These are phyloP conservation scores for Drosophila punjabiensis DNA, from an alignment of 1,140 invertebrate species.

Conservation along the genomic window DNA sequence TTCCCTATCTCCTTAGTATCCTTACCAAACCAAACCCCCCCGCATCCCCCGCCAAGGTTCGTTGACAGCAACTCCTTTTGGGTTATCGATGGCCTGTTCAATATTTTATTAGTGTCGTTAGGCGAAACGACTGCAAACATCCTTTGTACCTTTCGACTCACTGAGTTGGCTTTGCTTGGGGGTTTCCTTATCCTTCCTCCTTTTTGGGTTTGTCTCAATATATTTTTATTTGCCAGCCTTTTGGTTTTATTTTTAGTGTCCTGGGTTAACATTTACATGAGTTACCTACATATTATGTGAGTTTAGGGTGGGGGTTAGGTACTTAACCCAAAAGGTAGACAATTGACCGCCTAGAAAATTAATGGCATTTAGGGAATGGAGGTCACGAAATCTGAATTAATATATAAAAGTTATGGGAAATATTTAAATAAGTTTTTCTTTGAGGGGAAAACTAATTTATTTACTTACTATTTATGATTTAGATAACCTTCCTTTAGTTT, in stretches of 20 bases:
- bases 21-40: not conserved
- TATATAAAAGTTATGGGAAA: not conserved
- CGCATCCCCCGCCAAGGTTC: slow-evolving; percentile 43
- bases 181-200: not conserved
- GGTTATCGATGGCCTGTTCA: slow-evolving; percentile 81
- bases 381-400: not conserved
- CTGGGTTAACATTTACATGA: slow-evolving; percentile 58
- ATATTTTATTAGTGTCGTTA: slow-evolving; percentile 84
- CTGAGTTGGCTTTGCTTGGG: slow-evolving; percentile 12
- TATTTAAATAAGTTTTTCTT: not conserved
- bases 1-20: slow-evolving; percentile 11
- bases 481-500: not conserved
- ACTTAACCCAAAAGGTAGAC: slow-evolving; percentile 48
- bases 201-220: slow-evolving; percentile 59
- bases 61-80: slow-evolving; percentile 74
- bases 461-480: not conserved
- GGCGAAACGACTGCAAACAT: slow-evolving; percentile 53
- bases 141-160: slow-evolving; percentile 52
- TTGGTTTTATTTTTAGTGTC: slow-evolving; percentile 39
- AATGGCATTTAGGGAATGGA: not conserved
- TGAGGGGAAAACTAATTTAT: not conserved
- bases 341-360: slow-evolving; percentile 50
- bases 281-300: slow-evolving; percentile 46
- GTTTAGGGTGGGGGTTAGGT: not conserved
- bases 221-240: slow-evolving; percentile 64